Base-by-base conservation (phyloP, 2,113 vertebrate species). In the Cephalopterus ornatus region DNA sequence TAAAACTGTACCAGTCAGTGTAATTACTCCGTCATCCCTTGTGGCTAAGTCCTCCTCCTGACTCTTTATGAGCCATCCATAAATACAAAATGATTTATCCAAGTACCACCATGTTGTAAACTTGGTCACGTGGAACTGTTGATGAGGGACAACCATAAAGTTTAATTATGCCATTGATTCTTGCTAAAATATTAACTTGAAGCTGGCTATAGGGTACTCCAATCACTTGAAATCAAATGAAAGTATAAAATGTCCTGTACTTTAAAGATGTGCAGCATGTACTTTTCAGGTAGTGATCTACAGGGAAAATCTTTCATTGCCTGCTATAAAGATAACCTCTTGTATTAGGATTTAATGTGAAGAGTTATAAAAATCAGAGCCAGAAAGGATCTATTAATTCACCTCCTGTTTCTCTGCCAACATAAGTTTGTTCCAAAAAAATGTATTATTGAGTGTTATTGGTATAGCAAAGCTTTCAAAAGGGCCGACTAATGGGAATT, bases 301-400 rank as follows among this genome's bases (percentile, higher is more conserved):
- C 71, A 62, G 92, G 88, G 90, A 96, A 92, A 94, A 91, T 50
- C 68, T 63, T 93, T 94, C 88, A 91, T 47, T 95, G 85, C 82
- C 72, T 93, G 85, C 79, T 90, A 37, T 96, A 95, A 97, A 95
- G 93, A 94, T 93, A 97, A 95, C 79, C 61, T 91, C 85, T 63
- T 59, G 28, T 90, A 92, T 89, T 91, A 75, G 58, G 65, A 88
- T 93, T 96, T 85, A 86, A 65, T 78, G 56, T 42, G 66, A 95
- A 89, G 37, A 81, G 61, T 81, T 93, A 89, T 56, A 96, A 96
- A 96, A 96, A 88, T 95, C 52, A 68, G 90, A 84, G 88, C 80
- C 85, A 96, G 86, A 91, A 96, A 97, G 85, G 68, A 89, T 75
- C 82, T 94, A 95, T 92, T 96, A 95, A 95, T 89, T 96, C 70